phyloP scores from a whole-genome alignment of 2,888 invertebrate species.

The Omphaloscelis lunosa region DNA sequence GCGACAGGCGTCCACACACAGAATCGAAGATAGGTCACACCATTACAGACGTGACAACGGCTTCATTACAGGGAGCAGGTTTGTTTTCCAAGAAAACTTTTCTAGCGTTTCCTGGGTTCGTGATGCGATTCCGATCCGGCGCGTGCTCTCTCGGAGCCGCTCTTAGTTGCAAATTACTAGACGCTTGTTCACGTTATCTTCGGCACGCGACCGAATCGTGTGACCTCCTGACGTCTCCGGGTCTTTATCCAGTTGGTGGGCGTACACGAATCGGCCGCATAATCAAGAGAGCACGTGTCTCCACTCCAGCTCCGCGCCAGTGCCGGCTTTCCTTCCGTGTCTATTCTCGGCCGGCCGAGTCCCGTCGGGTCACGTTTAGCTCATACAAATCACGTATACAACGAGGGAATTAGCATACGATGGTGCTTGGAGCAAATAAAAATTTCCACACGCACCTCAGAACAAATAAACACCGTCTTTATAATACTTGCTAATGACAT shows the following conservation, averaged over 20 bases:
- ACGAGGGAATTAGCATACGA: constrained; percentile 83
- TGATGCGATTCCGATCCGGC: constrained; percentile 82
- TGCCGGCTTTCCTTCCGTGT: constrained; percentile 88
- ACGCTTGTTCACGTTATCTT: constrained; percentile 76
- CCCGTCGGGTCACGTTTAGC: constrained; percentile 84
- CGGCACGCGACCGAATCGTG: constrained; percentile 78
- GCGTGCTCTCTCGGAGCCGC: constrained; percentile 76
- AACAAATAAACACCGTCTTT: constrained; percentile 65
- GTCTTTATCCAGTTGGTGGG: constrained; percentile 65
- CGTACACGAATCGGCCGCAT: constrained; percentile 71
- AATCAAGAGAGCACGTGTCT: constrained; percentile 83
- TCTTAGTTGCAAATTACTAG: constrained; percentile 80
- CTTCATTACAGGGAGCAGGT: constrained; percentile 78
- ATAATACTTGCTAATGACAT: constrained; percentile 71
- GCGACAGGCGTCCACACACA: constrained; percentile 41
- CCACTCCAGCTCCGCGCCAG: constrained; percentile 79
- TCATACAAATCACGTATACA: constrained; percentile 86
- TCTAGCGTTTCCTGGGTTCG: constrained; percentile 81
- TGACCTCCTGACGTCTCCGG: constrained; percentile 71
- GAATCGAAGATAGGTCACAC: constrained; percentile 47
- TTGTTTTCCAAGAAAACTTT: constrained; percentile 75
- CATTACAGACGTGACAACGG: constrained; percentile 70
- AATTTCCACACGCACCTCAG: constrained; percentile 70
- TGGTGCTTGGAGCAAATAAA: constrained; percentile 73
- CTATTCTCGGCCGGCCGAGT: constrained; percentile 83